Percentiles rank a stretch among this genome's conserved stretches.
These are phyloP conservation scores for Dendrolimus kikuchii DNA, from an alignment of 1,140 invertebrate genomes.

Conservation along the genomic window DNA sequence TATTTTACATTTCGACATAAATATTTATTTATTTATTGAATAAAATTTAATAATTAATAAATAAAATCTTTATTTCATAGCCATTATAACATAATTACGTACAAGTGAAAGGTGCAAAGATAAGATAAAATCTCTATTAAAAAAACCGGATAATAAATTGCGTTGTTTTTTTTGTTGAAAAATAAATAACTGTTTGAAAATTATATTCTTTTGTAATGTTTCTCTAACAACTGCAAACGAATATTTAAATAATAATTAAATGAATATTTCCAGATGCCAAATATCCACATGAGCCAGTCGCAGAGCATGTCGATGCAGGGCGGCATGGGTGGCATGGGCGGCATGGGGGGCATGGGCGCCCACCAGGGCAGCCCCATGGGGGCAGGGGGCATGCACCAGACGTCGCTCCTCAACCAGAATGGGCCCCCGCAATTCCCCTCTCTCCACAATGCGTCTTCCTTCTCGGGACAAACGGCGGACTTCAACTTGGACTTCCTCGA, in stretches of 20 bases:
- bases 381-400: conserved; percentile 9
- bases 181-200: no score
- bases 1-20: no score
- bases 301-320: conserved; percentile 77
- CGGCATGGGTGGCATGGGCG: conserved; percentile 49
- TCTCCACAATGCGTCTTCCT: conserved; percentile 69
- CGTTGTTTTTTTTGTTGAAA: neutral
- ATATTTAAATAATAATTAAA: no score
- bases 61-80: no score
- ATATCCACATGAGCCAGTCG: conserved; percentile 78
- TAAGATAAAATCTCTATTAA: no score
- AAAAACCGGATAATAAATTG: neutral
- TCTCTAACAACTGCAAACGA: no score
- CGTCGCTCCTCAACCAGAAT: conserved; percentile 26
- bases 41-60: no score
- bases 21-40: no score
- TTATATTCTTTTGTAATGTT: no score
- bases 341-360: conserved; percentile 46
- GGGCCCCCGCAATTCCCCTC: conserved; percentile 44
- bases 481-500: conserved; percentile 88
- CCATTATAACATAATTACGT: no score
- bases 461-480: conserved; percentile 75
- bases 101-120: no score
- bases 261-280: conserved; percentile 73
- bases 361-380: conserved; percentile 45